phyloP scores from a whole-genome alignment of 2,113 vertebrate species.

The Eudyptes chrysolophus region DNA sequence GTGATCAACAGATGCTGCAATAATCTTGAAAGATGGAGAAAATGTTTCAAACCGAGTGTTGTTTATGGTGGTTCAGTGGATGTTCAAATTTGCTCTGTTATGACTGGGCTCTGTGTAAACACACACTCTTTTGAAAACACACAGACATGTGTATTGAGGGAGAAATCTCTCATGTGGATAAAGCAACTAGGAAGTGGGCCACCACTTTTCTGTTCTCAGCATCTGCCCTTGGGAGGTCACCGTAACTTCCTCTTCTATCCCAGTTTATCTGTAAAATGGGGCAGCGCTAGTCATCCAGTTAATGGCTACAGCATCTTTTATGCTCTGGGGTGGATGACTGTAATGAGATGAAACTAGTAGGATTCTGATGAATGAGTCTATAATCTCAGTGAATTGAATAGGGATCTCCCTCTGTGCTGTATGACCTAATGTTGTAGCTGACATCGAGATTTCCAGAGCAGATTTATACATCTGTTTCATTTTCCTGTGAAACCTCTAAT shows the following conservation, averaged over 20 bases:
- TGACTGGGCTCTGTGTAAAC: neutral
- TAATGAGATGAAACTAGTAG: neutral
- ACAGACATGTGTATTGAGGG: neutral
- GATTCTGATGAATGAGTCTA: neutral
- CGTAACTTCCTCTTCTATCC: neutral
- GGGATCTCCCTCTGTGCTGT: conserved; percentile 39
- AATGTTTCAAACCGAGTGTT: conserved; percentile 25
- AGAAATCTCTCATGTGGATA: neutral
- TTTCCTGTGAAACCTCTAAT: neutral
- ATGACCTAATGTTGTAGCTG: conserved; percentile 22
- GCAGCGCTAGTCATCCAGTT: neutral
- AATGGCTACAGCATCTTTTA: neutral
- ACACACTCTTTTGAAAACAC: neutral
- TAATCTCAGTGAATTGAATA: neutral
- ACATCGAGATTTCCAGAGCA: conserved; percentile 12
- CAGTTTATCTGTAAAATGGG: neutral
- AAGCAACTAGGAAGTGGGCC: neutral
- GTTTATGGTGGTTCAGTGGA: conserved; percentile 21
- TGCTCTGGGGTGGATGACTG: neutral
- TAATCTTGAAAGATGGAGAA: conserved; percentile 47
- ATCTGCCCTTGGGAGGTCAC: neutral
- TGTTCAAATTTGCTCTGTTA: conserved; percentile 32
- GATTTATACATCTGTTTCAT: neutral
- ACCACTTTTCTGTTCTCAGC: neutral
- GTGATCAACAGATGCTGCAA: conserved; percentile 64